Evolutionary conservation across 92 coral and sea anemone genomes (phyloP), one percentile per base, ranked within the genome.

Genomic region (Ricordea florida): DNA sequence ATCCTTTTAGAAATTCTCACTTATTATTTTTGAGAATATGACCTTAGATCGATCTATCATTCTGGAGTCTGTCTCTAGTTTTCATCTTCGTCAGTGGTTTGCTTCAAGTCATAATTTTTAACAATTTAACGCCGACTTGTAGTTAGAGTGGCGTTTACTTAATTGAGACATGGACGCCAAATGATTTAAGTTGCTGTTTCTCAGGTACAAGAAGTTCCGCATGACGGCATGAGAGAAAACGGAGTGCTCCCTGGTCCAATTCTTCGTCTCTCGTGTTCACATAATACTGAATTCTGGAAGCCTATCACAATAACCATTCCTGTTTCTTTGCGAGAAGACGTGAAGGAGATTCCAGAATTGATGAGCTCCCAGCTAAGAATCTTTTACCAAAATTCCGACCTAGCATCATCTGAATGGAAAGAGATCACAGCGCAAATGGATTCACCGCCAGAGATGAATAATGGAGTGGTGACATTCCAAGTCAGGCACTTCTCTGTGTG

Each of bases 261-360:
- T 24, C 50, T 61, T 36, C 68, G 41, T 35, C 6, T 61, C 3
- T 61, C 50, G 45, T 61, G 50, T 30, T 61, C 68, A 2, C 68
- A 37, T 14, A n/a, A 37, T 37, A 14, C 41, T 10, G 27, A 4
- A 14, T 50, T 61, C 25, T 61, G 4, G 68, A 36, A 40, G 33
- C 48, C 68, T 8, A 50, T 50, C 11, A 61, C 41, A 61, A 38
- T 61, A 6, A 40, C 13, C 8, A 6, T 61, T 22, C 68, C 68
- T 61, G 33, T 61, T 24, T 1, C 24, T 8, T 11, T 61, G 30
- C 23, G 11, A 11, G 22, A 61, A 14, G 68, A 40, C 1, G 15
- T 13, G 5, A 13, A 22, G 9, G 32, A 10, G 4, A 22, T 61
- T 32, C 11, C 22, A 38, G 48, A 60, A 46, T 11, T 61, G 14